These are phyloP conservation scores for Hirtodrosophila cameraria DNA, from an alignment of 2,888 invertebrate genomes.

Conservation along the genomic window DNA sequence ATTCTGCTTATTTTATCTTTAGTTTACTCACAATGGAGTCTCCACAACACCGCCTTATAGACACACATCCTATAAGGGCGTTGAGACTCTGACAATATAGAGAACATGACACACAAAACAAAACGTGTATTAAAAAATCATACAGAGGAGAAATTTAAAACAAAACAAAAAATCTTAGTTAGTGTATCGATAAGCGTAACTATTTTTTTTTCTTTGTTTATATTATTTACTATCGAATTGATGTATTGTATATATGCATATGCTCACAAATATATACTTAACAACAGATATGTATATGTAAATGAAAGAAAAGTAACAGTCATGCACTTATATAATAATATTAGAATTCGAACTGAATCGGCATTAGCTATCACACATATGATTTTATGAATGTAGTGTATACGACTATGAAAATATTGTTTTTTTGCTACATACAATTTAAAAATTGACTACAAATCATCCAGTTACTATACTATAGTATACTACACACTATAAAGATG, in stretches of 20 bases:
- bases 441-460: conserved; percentile 21
- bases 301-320: conserved; percentile 20
- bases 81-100: conserved; percentile 78
- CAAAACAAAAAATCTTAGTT: conserved; percentile 57
- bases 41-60: conserved; percentile 82
- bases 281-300: conserved; percentile 11
- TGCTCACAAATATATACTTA: conserved; percentile 14
- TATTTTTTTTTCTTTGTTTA: conserved; percentile 13
- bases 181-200: conserved; percentile 55
- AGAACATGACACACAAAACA: conserved; percentile 70
- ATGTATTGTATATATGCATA: conserved; percentile 23
- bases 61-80: conserved; percentile 77
- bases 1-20: conserved; percentile 58
- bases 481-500: conserved; percentile 67
- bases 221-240: conserved; percentile 9
- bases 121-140: conserved; percentile 73
- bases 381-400: no score
- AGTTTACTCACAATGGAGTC: conserved; percentile 83
- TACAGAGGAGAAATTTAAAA: conserved; percentile 72
- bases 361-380: no score
- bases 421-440: conserved; percentile 1
- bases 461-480: conserved; percentile 48
- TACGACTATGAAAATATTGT: neutral
- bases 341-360: no score
- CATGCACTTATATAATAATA: conserved; percentile 24